Percentiles rank a stretch among this genome's conserved stretches.
phyloP scores from a whole-genome alignment of 2,113 vertebrate genomes.

The Phylloscopus whistleri region DNA sequence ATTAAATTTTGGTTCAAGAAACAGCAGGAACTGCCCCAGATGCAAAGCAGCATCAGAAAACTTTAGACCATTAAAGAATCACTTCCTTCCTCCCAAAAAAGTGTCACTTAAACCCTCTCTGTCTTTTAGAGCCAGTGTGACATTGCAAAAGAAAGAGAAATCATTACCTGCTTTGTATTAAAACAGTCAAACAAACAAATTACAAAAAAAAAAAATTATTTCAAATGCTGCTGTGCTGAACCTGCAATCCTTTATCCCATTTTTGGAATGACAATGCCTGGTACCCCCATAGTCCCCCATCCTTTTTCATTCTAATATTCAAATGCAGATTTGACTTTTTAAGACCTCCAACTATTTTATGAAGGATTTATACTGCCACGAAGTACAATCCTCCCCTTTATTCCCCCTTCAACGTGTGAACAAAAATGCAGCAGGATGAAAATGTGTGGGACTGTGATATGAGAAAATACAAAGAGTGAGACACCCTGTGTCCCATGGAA shows the following conservation, averaged over 20 bases:
- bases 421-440: slow-evolving; percentile 18
- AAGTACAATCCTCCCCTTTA: neutral
- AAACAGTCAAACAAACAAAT: neutral
- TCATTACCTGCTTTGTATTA: neutral
- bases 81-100: neutral
- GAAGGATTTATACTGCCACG: neutral
- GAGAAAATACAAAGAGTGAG: neutral
- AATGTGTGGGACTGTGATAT: neutral
- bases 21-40: neutral
- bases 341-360: neutral
- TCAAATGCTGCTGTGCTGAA: neutral
- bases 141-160: neutral
- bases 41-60: neutral
- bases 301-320: neutral
- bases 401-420: neutral
- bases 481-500: neutral
- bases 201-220: neutral
- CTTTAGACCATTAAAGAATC: neutral
- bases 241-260: neutral
- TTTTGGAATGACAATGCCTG: neutral
- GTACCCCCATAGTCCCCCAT: neutral
- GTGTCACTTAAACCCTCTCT: neutral
- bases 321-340: neutral
- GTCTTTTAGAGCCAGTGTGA: neutral
- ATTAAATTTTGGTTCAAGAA: neutral